Conservation (phyloP, 2,797 vertebrate species). For the Rhinoraja longicauda region DNA sequence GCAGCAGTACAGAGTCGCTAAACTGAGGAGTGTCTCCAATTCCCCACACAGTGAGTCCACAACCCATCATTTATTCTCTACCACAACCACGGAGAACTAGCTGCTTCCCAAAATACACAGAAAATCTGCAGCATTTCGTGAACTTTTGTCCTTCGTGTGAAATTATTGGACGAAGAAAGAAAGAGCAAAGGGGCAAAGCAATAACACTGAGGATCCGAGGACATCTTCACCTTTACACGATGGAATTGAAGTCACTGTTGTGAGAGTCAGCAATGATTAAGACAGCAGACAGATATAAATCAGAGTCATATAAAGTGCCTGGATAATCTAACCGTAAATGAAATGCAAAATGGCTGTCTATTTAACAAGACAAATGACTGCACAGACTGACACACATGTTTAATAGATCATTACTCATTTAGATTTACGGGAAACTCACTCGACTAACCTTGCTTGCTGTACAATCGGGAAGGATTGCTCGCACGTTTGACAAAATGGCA, state of each 20-base stretch:
- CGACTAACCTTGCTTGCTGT: neutral
- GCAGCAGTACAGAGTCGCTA: neutral
- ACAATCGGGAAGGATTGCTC: neutral
- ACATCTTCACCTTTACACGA: neutral
- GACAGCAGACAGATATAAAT: neutral
- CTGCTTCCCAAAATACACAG: neutral
- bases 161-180: neutral
- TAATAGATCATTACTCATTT: neutral
- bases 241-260: neutral
- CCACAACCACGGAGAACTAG: neutral
- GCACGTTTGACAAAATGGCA: neutral
- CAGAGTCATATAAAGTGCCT: slow-evolving; percentile 17
- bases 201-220: neutral
- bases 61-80: neutral
- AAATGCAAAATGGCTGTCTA: neutral
- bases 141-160: neutral
- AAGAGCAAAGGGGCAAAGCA: neutral
- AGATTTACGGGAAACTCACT: neutral
- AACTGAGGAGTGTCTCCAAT: neutral
- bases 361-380: slow-evolving; percentile 1
- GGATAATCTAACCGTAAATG: slow-evolving; percentile 1
- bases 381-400: neutral
- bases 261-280: neutral
- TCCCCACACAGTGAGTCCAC: neutral
- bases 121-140: slow-evolving; percentile 3